These are phyloP conservation scores for Trissolcus brochymenae DNA, from an alignment of 2,888 invertebrate genomes.

Conservation along the genomic window DNA sequence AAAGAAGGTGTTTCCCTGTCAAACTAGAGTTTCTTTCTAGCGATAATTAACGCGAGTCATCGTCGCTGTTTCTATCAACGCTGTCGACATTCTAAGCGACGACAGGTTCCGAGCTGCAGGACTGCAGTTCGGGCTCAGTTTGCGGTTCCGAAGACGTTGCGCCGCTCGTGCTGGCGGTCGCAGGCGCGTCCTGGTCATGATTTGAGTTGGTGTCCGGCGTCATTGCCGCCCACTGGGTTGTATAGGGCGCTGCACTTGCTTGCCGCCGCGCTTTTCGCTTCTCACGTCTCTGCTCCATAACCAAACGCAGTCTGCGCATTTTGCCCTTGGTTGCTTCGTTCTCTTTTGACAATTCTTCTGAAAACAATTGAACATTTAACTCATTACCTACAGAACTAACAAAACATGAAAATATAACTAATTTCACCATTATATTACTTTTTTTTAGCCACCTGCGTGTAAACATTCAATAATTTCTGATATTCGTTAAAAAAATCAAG, in stretches of 20 bases:
- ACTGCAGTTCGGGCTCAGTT: conserved; percentile 72
- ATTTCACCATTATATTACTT: too few relatives aligned
- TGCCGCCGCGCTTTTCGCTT: conserved; percentile 83
- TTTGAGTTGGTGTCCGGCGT: conserved; percentile 75
- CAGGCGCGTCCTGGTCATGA: conserved; percentile 72
- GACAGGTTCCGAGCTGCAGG: conserved; percentile 74
- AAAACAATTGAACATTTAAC: neutral
- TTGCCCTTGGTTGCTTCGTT: conserved; percentile 90
- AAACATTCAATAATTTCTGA: too few relatives aligned
- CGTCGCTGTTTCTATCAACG: neutral
- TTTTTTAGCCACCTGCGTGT: too few relatives aligned
- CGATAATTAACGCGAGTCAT: conserved; percentile 23
- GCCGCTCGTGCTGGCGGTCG: conserved; percentile 39
- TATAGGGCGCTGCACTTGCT: conserved; percentile 84
- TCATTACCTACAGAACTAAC: neutral
- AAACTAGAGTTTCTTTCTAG: conserved; percentile 19
- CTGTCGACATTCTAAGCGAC: conserved; percentile 67
- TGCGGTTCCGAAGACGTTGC: conserved; percentile 68
- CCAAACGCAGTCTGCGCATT: conserved; percentile 89
- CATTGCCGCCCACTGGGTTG: conserved; percentile 77
- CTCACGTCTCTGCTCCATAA: conserved; percentile 92
- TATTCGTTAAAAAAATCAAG: too few relatives aligned
- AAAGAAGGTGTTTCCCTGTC: conserved; percentile 14
- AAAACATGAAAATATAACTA: too few relatives aligned
- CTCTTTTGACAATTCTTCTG: conserved; percentile 80